phyloP scores from a whole-genome alignment of 2,113 vertebrate genomes.

The Oreochromis spilurus region DNA sequence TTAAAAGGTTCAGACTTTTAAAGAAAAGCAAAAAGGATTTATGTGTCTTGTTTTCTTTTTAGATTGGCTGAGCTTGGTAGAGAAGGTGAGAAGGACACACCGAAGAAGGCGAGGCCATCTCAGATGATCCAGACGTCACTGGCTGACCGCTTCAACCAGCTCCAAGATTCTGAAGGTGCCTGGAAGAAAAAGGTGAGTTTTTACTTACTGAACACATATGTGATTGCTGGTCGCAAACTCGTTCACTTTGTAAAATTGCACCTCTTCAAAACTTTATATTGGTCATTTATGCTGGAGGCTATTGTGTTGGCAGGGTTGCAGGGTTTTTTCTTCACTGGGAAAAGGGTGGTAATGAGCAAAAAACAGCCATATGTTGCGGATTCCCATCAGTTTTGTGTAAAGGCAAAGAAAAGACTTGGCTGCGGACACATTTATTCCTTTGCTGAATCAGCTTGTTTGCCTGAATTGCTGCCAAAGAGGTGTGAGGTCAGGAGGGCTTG shows the following conservation, averaged over 20 bases:
- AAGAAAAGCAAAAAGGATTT: background rate
- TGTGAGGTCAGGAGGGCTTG: conserved; percentile 15
- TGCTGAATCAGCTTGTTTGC: conserved; percentile 58
- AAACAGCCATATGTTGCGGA: background rate
- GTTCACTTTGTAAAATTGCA: background rate
- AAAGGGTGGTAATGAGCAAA: background rate
- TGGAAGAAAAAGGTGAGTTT: conserved; percentile 75
- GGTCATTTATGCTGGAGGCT: background rate
- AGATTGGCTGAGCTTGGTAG: conserved; percentile 59
- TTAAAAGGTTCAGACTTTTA: background rate
- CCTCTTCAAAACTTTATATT: background rate
- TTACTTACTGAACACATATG: background rate
- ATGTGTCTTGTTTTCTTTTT: background rate
- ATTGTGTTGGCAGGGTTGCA: background rate
- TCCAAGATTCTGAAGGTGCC: conserved; percentile 69
- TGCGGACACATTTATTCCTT: background rate
- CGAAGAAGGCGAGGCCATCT: conserved; percentile 50
- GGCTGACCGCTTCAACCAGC: conserved; percentile 70
- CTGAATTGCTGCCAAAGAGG: conserved; percentile 25
- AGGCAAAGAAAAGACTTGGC: conserved; percentile 17
- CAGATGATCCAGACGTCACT: conserved; percentile 53
- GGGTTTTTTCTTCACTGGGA: background rate
- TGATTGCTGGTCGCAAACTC: background rate
- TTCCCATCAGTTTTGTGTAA: conserved; percentile 7
- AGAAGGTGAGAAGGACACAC: conserved; percentile 40